These are phyloP conservation scores for Eustalomyia histrio DNA, from an alignment of 2,888 invertebrate genomes.

Conservation along the genomic window DNA sequence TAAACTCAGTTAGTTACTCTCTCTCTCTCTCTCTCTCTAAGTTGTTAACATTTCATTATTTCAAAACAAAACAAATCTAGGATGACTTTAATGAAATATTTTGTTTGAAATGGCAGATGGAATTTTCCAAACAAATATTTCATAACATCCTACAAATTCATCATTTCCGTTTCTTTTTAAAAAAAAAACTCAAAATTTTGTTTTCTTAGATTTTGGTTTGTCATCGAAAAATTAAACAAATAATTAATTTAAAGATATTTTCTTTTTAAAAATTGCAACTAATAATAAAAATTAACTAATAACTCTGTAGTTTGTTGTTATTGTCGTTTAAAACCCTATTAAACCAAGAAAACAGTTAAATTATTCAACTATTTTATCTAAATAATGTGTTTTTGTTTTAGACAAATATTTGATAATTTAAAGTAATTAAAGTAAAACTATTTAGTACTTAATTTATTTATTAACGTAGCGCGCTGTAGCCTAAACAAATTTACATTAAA, in stretches of 20 bases:
- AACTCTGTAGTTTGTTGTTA: conserved; percentile 60
- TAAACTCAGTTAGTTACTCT: conserved; percentile 12
- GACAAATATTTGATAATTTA: conserved; percentile 1
- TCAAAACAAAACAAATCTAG: not conserved
- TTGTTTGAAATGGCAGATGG: conserved; percentile 18
- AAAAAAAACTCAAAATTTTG: conserved; percentile 2
- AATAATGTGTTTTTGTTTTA: conserved; percentile 14
- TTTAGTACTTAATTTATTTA: conserved; percentile 52
- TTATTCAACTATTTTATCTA: not conserved
- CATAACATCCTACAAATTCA: conserved; percentile 10
- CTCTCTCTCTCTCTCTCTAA: too few species aligned
- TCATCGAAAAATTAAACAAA: conserved; percentile 11
- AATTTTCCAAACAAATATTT: conserved; percentile 22
- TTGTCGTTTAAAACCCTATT: conserved; percentile 3
- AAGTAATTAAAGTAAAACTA: conserved; percentile 26
- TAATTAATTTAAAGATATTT: conserved; percentile 24
- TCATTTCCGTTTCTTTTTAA: conserved; percentile 6
- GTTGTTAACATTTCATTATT: conserved; percentile 1
- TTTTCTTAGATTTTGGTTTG: conserved; percentile 23
- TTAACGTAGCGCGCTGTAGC: conserved; percentile 67
- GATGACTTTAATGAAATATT: conserved; percentile 14
- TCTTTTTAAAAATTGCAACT: conserved; percentile 8
- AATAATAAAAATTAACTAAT: conserved; percentile 38
- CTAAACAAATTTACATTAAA: conserved; percentile 40
- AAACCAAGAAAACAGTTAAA: conserved; percentile 9